Conservation (phyloP, 2,113 vertebrate species). For the Oncorhynchus nerka region DNA sequence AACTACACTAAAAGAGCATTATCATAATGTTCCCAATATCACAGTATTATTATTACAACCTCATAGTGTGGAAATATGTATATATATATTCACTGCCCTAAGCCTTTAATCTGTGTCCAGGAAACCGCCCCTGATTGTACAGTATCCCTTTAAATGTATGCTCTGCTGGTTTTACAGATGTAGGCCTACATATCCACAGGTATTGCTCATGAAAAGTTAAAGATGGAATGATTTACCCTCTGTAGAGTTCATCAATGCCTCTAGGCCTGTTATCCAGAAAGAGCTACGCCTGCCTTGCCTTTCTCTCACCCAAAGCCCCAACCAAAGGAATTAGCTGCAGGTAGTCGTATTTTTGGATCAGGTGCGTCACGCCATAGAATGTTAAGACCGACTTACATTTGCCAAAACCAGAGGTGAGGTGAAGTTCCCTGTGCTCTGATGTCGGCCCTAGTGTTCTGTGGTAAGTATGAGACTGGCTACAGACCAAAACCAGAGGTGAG, state of each 20-base stretch:
- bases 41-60: no score
- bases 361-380: background rate
- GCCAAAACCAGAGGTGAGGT: background rate
- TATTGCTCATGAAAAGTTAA: constrained; percentile 22
- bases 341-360: constrained; percentile 9
- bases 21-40: no score
- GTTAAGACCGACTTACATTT: background rate
- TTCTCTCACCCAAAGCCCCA: constrained; percentile 11
- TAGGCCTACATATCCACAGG: constrained; percentile 8
- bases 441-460: background rate
- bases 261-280: background rate
- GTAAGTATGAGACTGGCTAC: background rate
- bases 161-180: no score
- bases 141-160: constrained; percentile 33
- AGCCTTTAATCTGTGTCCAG: no score
- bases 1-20: no score
- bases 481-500: background rate
- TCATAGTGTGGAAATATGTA: no score
- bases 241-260: constrained; percentile 10
- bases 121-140: background rate
- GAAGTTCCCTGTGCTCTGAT: background rate
- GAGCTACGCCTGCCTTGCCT: background rate
- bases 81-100: no score
- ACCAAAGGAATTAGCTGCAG: constrained; percentile 19
- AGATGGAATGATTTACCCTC: constrained; percentile 22